Base-by-base conservation (phyloP, 2,113 vertebrate genomes). In the Scomber japonicus region DNA sequence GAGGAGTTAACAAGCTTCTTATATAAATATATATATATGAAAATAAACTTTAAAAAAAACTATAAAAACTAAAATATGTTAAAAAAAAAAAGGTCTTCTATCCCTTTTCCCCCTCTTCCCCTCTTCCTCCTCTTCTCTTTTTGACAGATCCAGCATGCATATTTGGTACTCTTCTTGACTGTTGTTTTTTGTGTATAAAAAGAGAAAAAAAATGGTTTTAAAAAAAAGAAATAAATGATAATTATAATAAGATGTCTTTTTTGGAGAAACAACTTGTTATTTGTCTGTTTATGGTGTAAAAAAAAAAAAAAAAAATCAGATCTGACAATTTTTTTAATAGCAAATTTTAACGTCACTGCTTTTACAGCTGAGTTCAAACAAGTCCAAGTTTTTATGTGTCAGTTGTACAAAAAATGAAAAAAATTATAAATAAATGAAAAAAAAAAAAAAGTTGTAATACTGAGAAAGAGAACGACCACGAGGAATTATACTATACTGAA, bases 111-210 rank as follows among this genome's bases (percentile, higher is more conserved):
- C 11, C 12, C 1, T 5, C 30, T 53, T 54, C 62, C 54, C 60
- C 57, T 49, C 16, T 59, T 55, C 65, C 8, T 17, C 54, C 81
- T 15, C 69, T 2, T 11, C 69, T 86, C 44, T 82, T 92, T 94
- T 95, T 93, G 91, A 90, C 92, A 89, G 92, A 91, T 91, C 93
- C 94, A 94, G 94, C 95, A 95, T 95, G 95, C 93, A 93, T 92
- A 89, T 94, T 94, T 95, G 94, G 89, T 95, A 95, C 93, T 94
- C 70, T 93, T 94, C 70, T 93, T 95, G 93, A 95, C 94, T 95
- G 94, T 95, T 95, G 93, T 94, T 95, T 95, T 94, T 91, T 95
- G 92, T 95, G 93, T 92, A 83, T 85, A 92, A 94, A 92, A 87
- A 70, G 88, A 90, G 80, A 92, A 87, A 68, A 90, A 91, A 82